Evolutionary conservation across 2,113 vertebrate species (phyloP).

Genomic region (Anarhynchus alexandrinus): DNA sequence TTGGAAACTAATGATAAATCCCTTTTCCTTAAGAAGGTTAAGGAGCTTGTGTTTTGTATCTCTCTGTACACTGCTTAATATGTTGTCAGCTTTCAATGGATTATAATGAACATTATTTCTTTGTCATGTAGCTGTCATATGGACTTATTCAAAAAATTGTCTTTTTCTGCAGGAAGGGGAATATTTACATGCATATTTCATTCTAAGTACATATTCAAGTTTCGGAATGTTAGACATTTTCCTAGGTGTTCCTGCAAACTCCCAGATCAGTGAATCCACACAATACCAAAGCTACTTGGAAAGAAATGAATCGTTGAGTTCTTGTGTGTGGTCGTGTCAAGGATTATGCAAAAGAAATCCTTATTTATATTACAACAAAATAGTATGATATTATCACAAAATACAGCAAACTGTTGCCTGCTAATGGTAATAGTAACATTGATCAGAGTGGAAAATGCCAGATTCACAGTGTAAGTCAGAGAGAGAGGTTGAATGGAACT

Average conservation of each 20-base stretch:
- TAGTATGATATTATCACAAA: neutral
- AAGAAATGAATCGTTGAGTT: neutral
- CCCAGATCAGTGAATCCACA: neutral
- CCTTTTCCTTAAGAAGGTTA: neutral
- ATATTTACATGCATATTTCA: neutral
- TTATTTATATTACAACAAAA: neutral
- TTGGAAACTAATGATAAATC: neutral
- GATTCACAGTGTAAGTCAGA: neutral
- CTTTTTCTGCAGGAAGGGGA: neutral
- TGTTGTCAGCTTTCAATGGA: neutral
- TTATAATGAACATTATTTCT: neutral
- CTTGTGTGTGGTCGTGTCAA: neutral
- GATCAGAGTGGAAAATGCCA: neutral
- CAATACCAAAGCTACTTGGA: neutral
- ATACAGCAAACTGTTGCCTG: neutral
- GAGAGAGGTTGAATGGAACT: neutral
- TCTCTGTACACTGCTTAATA: neutral
- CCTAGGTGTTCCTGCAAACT: neutral
- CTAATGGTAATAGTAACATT: neutral
- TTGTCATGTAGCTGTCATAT: neutral
- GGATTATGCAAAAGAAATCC: neutral
- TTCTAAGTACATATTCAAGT: neutral
- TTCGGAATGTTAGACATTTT: neutral
- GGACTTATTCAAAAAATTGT: neutral
- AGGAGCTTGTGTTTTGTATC: neutral